phyloP scores from a whole-genome alignment of 2,797 vertebrate species.

The Uromys caudimaculatus region DNA sequence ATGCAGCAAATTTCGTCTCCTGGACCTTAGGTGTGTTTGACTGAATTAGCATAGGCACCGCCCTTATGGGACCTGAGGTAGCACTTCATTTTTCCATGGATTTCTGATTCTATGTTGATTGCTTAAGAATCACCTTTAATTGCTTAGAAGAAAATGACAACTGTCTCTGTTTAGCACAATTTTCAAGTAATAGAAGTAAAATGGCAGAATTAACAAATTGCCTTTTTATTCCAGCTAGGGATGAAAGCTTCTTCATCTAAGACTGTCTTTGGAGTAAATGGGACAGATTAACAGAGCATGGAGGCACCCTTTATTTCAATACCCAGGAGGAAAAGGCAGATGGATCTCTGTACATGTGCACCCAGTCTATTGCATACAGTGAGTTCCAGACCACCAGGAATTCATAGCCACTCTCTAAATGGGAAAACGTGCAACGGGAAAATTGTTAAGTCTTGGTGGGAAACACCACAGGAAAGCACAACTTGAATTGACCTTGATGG shows the following conservation, averaged over 20 bases:
- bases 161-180: background rate
- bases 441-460: rapidly evolving
- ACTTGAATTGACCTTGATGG: background rate
- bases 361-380: background rate
- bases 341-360: background rate
- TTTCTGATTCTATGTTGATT: background rate
- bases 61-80: background rate
- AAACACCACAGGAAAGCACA: background rate
- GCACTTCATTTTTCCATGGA: background rate
- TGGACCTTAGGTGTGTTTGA: background rate
- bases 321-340: background rate
- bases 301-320: background rate
- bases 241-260: background rate
- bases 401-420: background rate
- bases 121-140: background rate
- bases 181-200: background rate
- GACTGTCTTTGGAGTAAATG: background rate
- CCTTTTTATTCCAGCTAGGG: background rate
- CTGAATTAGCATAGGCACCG: background rate
- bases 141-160: background rate
- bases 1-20: background rate
- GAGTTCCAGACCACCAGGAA: background rate
- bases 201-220: background rate
- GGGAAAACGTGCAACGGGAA: background rate
- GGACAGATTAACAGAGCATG: background rate